phyloP scores from a whole-genome alignment of 2,888 invertebrate species.

The Halictus quadricinctus region DNA sequence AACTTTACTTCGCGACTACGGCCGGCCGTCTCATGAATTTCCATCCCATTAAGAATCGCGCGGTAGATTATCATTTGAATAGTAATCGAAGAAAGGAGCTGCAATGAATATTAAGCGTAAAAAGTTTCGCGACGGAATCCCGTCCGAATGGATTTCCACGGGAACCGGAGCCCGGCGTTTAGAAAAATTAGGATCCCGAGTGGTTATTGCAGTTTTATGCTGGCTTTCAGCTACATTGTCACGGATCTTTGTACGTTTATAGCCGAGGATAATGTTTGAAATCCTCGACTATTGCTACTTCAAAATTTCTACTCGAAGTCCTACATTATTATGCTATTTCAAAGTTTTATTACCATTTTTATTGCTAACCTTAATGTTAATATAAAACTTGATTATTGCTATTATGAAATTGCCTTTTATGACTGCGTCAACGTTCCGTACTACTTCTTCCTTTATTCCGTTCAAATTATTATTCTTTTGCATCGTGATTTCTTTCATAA shows the following conservation, averaged over 20 bases:
- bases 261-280: neutral
- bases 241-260: slow-evolving; percentile 2
- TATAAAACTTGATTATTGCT: neutral
- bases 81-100: slow-evolving; percentile 27
- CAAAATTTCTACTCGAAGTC: neutral
- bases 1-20: slow-evolving; percentile 55
- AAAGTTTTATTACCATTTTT: neutral
- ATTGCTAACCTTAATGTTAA: neutral
- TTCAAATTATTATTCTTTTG: too few species aligned
- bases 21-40: slow-evolving; percentile 52
- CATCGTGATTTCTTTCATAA: neutral
- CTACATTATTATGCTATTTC: neutral
- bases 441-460: neutral
- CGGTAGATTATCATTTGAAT: slow-evolving; percentile 53
- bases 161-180: neutral
- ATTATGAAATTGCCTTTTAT: neutral
- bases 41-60: slow-evolving; percentile 52
- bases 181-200: slow-evolving; percentile 2
- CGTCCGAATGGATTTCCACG: slow-evolving; percentile 1
- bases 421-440: too few species aligned
- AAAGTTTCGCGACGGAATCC: slow-evolving; percentile 10
- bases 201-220: neutral
- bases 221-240: neutral
- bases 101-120: slow-evolving; percentile 14
- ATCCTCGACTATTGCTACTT: neutral